Base-by-base conservation (phyloP, 53 echinoderm and acorn worm genomes). In the Crossaster papposus region DNA sequence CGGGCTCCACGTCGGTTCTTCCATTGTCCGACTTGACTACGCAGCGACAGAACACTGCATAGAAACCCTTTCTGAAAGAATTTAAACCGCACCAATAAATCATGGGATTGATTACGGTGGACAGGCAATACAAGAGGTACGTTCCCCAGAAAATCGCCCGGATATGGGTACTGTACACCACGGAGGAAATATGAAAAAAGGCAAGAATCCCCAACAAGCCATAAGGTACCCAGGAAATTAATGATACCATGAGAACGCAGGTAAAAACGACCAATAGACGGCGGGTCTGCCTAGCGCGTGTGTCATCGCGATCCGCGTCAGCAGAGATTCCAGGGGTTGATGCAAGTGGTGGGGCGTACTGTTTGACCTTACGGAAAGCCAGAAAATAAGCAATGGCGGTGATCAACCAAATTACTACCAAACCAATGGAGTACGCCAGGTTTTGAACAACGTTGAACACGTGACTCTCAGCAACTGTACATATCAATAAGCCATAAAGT, bases 261-360 rank as follows among this genome's bases (percentile, higher is more conserved):
- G 35, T 17, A 9, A 73, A 73, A 28, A 28, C 13, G 15, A 73
- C 35, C 74, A 73, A 36, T 34, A 73, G 35, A 34, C 36, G 74
- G 15, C 74, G 74, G 20, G 74, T 73, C 35, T 73, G 74, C 11
- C 35, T n/a, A 14, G 30, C 36, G 4, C 74, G 33, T 0, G 33
- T 36, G 15, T 33, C 15, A 17, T n/a, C 36, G 13, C 18, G 33
- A 14, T 32, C 36, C 34, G 30, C 14, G 15, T 17, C 15, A 32
- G 36, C 14, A 32, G 14, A 13, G 28, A 32, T 32, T 10, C 74
- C 74, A 2, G 74, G 34, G 15, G 11, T 73, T 1, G 74, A 34
- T 5, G 74, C 74, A 20, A 73, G 74, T 24, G 74, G 74, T 33
- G 74, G 74, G 33, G 74, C 35, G 35, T 73, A 73, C 34, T 33